These are phyloP conservation scores for Sitodiplosis mosellana DNA, from an alignment of 1,140 invertebrate species.

Conservation along the genomic window DNA sequence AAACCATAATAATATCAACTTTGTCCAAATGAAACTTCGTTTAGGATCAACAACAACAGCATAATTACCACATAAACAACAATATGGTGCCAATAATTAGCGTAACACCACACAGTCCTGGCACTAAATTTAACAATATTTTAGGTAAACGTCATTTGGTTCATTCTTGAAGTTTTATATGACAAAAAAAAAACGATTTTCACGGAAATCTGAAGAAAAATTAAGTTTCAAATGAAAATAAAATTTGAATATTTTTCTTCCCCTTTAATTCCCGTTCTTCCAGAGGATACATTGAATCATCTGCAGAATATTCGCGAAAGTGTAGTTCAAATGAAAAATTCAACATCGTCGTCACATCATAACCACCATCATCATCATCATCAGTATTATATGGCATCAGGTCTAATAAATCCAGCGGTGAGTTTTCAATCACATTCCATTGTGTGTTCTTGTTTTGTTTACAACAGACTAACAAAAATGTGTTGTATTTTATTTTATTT, in stretches of 20 bases:
- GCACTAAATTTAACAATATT: conserved; percentile 27
- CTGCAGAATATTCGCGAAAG: conserved; percentile 23
- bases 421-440: conserved; percentile 6
- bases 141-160: conserved; percentile 12
- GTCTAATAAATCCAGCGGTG: conserved; percentile 7
- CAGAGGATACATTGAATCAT: conserved; percentile 27
- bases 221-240: too few relatives aligned
- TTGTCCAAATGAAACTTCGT: too few relatives aligned
- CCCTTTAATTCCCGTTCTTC: too few relatives aligned
- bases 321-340: conserved; percentile 24
- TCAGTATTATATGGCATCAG: conserved; percentile 15
- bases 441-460: too few relatives aligned
- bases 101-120: conserved; percentile 68
- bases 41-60: conserved; percentile 5
- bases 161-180: conserved; percentile 4
- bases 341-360: conserved; percentile 4
- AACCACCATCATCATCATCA: conserved; percentile 7
- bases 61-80: conserved; percentile 9
- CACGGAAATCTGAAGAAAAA: too few relatives aligned
- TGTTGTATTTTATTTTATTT: not conserved
- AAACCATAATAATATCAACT: not conserved
- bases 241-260: too few relatives aligned
- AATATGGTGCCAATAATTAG: conserved; percentile 59
- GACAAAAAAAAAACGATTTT: too few relatives aligned
- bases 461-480: too few relatives aligned